phyloP scores from a whole-genome alignment of 2,888 invertebrate genomes.

The Drosophila testacea region DNA sequence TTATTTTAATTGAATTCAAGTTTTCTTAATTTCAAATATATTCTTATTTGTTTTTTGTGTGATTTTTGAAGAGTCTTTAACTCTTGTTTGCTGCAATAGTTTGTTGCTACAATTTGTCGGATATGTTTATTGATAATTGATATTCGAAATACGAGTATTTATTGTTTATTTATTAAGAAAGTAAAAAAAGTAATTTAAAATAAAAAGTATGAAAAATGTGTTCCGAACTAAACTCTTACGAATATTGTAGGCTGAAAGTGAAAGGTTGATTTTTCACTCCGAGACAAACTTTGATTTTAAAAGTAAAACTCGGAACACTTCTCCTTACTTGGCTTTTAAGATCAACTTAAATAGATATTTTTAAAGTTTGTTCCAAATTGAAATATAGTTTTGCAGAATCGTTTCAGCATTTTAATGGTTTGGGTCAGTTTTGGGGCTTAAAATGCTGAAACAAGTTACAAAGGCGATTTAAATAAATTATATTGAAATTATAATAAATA shows the following conservation, averaged over 20 bases:
- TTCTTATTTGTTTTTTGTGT: constrained; percentile 57
- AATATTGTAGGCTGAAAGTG: neutral
- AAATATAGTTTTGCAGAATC: constrained; percentile 55
- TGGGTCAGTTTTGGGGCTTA: constrained; percentile 76
- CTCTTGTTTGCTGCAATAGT: constrained; percentile 70
- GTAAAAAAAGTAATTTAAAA: neutral
- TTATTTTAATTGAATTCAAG: constrained; percentile 47
- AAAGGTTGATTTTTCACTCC: neutral
- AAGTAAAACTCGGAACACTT: neutral
- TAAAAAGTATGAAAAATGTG: neutral
- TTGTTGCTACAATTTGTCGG: constrained; percentile 51
- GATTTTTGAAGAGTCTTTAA: constrained; percentile 74
- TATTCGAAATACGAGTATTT: constrained; percentile 26
- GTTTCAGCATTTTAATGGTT: constrained; percentile 73
- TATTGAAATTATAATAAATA: neutral
- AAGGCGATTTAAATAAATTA: constrained; percentile 24
- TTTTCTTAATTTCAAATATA: constrained; percentile 39
- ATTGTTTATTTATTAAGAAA: neutral
- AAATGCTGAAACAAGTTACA: constrained; percentile 75
- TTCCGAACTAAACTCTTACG: neutral
- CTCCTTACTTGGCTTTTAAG: neutral
- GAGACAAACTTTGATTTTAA: neutral
- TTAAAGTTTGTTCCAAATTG: neutral
- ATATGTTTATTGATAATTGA: constrained; percentile 54
- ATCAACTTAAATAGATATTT: neutral